These are phyloP conservation scores for Lysandra bellargus DNA, from an alignment of 2,888 invertebrate genomes.

Conservation along the genomic window DNA sequence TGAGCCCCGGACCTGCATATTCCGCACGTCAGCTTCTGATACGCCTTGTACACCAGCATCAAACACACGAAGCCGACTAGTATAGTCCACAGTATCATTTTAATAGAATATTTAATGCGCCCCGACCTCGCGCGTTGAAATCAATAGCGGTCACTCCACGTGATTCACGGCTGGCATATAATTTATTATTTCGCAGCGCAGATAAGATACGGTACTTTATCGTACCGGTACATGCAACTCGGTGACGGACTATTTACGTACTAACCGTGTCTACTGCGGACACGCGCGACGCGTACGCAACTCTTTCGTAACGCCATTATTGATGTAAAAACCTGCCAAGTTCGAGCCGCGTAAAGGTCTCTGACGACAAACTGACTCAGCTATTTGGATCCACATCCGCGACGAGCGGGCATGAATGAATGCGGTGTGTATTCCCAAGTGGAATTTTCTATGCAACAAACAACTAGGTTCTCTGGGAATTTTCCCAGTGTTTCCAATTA, in stretches of 20 bases:
- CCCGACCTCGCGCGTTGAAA: neutral
- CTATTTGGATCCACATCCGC: neutral
- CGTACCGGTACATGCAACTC: neutral
- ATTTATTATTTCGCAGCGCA: neutral
- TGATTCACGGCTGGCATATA: neutral
- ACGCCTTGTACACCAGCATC: slow-evolving; percentile 57
- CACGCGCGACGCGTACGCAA: slow-evolving; percentile 25
- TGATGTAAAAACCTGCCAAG: slow-evolving; percentile 13
- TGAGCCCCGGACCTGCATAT: slow-evolving; percentile 69
- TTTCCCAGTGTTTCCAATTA: neutral
- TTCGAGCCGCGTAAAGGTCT: slow-evolving; percentile 9
- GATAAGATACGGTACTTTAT: slow-evolving; percentile 15
- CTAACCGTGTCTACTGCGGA: neutral
- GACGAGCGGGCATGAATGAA: neutral
- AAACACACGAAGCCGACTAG: slow-evolving; percentile 42
- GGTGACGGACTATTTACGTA: slow-evolving; percentile 24
- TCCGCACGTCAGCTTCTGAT: slow-evolving; percentile 67
- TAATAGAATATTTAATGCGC: slow-evolving; percentile 18
- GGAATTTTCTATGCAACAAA: neutral
- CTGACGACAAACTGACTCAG: neutral
- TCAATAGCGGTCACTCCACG: slow-evolving; percentile 8
- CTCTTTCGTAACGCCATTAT: slow-evolving; percentile 13
- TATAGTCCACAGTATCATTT: slow-evolving; percentile 41
- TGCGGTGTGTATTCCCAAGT: neutral
- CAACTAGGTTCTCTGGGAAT: neutral